Conservation (phyloP, 2,797 vertebrate species). For the Eulemur mongoz region DNA sequence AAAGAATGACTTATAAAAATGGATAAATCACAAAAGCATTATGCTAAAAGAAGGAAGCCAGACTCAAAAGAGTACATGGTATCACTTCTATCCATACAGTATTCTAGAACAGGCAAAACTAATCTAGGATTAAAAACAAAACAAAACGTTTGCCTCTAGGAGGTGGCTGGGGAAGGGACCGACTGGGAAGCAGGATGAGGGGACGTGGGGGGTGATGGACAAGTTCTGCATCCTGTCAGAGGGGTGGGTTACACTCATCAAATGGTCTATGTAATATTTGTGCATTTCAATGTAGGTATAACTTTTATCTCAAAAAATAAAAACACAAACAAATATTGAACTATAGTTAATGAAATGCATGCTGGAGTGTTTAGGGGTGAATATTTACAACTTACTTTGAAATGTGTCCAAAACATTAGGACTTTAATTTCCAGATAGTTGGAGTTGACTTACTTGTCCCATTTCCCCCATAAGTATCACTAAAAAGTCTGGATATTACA, state of each 20-base stretch:
- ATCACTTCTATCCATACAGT: not conserved
- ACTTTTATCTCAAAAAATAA: not conserved
- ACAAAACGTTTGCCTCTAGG: not conserved
- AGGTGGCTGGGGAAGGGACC: not conserved
- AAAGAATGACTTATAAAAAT: not conserved
- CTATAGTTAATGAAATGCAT: not conserved
- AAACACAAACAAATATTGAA: not conserved
- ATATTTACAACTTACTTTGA: not conserved
- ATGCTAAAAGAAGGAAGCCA: not conserved
- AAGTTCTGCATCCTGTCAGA: not conserved
- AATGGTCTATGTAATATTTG: not conserved
- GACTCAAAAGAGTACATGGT: too few species aligned
- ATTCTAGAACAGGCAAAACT: not conserved
- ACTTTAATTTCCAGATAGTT: not conserved
- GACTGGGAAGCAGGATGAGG: not conserved
- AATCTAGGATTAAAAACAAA: too few species aligned
- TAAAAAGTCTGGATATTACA: not conserved
- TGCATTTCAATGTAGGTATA: not conserved
- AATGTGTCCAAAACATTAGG: not conserved
- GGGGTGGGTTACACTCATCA: not conserved
- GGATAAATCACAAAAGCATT: not conserved
- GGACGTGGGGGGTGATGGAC: not conserved
- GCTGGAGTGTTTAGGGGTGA: not conserved
- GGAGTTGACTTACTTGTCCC: not conserved
- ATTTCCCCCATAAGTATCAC: not conserved